phyloP scores from a whole-genome alignment of 2,888 invertebrate species.

The Acleris literana region DNA sequence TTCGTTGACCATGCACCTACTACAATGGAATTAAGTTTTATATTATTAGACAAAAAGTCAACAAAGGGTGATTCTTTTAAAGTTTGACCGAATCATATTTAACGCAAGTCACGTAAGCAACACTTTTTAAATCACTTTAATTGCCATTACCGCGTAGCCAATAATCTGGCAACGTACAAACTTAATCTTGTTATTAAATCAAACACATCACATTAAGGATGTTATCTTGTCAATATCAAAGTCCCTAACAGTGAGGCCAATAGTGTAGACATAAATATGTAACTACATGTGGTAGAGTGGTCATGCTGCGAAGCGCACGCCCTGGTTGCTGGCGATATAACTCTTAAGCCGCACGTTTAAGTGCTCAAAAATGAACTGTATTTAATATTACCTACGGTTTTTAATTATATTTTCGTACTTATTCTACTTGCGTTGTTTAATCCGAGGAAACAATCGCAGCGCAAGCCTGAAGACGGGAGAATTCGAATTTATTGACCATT shows the following conservation, averaged over 20 bases:
- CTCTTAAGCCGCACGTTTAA: slow-evolving; percentile 52
- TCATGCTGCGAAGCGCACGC: slow-evolving; percentile 82
- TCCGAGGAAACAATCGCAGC: slow-evolving; percentile 61
- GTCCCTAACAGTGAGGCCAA: slow-evolving; percentile 83
- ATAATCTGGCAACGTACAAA: slow-evolving; percentile 69
- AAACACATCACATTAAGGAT: slow-evolving; percentile 85
- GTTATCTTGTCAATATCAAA: slow-evolving; percentile 84
- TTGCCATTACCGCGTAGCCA: slow-evolving; percentile 61
- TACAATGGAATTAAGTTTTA: neutral
- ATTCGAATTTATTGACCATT: slow-evolving; percentile 84
- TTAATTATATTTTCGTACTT: slow-evolving; percentile 48
- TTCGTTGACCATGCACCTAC: neutral
- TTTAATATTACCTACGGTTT: slow-evolving; percentile 52
- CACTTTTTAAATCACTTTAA: slow-evolving; percentile 34
- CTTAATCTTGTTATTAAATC: slow-evolving; percentile 84
- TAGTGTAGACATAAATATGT: slow-evolving; percentile 84
- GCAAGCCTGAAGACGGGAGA: slow-evolving; percentile 83
- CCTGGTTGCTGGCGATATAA: slow-evolving; percentile 55
- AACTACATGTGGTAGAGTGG: slow-evolving; percentile 84
- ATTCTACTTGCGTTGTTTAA: slow-evolving; percentile 47
- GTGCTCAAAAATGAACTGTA: slow-evolving; percentile 67
- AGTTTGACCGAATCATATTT: neutral
- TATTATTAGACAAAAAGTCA: neutral
- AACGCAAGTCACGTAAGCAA: slow-evolving; percentile 21
- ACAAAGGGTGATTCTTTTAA: slow-evolving; percentile 13